Conservation (phyloP, 2,888 invertebrate species). For the Volucella inanis region DNA sequence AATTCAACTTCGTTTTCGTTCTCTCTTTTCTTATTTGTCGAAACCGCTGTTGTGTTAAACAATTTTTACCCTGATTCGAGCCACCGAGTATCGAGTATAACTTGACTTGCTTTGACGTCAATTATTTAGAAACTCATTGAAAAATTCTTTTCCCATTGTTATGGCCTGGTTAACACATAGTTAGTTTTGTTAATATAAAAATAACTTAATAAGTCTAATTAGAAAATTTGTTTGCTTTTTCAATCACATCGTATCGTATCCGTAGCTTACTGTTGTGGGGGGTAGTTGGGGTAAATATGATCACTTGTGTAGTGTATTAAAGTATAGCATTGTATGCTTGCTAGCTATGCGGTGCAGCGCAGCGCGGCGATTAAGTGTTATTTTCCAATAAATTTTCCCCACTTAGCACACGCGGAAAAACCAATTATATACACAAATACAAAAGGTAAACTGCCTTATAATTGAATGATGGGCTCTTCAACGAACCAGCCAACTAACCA, state of each 20-base stretch:
- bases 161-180: conserved; percentile 23
- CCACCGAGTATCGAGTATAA: not conserved
- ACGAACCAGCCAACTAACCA: not conserved
- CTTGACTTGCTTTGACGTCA: conserved; percentile 5
- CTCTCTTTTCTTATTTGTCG: no score
- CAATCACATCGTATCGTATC: not conserved
- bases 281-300: no score
- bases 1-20: no score
- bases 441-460: conserved; percentile 69
- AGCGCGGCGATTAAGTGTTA: conserved; percentile 63
- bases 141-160: conserved; percentile 35
- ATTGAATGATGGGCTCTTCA: conserved; percentile 67
- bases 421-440: conserved; percentile 66
- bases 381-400: conserved; percentile 67
- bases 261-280: not conserved
- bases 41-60: no score
- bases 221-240: conserved; percentile 51
- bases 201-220: conserved; percentile 71
- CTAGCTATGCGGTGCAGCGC: not conserved
- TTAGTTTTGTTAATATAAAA: conserved; percentile 25
- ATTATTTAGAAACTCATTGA: not conserved
- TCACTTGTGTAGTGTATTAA: no score
- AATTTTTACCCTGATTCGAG: not conserved
- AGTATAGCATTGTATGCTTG: no score
- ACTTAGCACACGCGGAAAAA: conserved; percentile 62